Evolutionary conservation across 2,888 invertebrate genomes (phyloP), one percentile per base, ranked within the genome.

Genomic region (Podabrus alpinus): DNA sequence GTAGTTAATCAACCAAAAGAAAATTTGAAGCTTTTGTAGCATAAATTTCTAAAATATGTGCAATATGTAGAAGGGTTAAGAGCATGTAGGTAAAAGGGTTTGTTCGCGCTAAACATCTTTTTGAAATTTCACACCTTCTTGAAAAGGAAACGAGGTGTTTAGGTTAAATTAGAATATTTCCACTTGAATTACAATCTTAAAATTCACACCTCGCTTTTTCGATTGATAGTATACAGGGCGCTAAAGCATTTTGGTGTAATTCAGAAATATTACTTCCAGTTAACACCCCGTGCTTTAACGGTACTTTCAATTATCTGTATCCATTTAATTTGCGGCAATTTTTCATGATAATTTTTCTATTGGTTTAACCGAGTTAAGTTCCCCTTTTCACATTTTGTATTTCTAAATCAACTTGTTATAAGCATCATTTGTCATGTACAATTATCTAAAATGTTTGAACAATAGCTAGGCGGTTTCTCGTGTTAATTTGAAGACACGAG

Each of bases 401-500:
- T 71, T 64, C 45, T 45, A 71, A 59, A 71, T 71, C 62, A 71
- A 71, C 19, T 71, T 21, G 45, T 71, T 45, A 19, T 71, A 66
- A 71, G 70, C 64, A 66, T 45, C 45, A 29, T 71, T 64, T 64
- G 70, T 71, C 66, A 66, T 62, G 29, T 24, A 17, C 16, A 71
- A 71, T 71, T 71, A 71, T 71, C 70, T 71, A 71, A 71, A 71
- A 71, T 71, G 64, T 64, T 71, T 71, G 62, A 72, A 72, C 73
- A 73, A 73, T 69, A 69, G 69, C 64, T 73, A 66, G 60, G 68
- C 68, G 73, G 73, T 73, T 73, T 61, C 66, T 21, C 69, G 62
- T 59, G 69, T 73, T 66, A 73, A 69, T 70, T 73, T 73, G 69
- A 73, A 69, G 66, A 69, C 69, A 69, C 66, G 66, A 73, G 69